phyloP scores from a whole-genome alignment of 2,113 vertebrate genomes.

The Charadrius vociferus region DNA sequence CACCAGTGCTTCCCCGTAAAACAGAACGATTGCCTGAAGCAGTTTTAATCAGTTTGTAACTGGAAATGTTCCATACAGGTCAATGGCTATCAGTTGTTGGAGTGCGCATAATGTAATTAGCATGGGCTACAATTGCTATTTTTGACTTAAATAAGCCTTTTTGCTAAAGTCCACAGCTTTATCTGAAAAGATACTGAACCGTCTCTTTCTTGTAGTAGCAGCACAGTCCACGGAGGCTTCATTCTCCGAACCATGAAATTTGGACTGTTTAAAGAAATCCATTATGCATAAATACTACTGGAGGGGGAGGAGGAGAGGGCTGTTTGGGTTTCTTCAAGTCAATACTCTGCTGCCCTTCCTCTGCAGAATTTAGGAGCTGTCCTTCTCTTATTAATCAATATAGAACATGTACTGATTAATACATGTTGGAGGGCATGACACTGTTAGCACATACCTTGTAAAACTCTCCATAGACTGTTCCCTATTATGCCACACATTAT shows the following conservation, averaged over 20 bases:
- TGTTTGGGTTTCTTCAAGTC: background rate
- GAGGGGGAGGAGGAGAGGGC: background rate
- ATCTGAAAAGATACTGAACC: background rate
- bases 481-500: background rate
- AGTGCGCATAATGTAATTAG: conserved; percentile 38
- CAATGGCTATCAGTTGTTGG: conserved; percentile 35
- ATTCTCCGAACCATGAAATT: background rate
- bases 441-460: background rate
- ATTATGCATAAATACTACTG: background rate
- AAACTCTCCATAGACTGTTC: background rate
- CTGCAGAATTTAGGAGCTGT: background rate
- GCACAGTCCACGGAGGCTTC: background rate
- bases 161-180: background rate
- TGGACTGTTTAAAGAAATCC: background rate
- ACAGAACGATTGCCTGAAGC: background rate
- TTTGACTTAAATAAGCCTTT: background rate
- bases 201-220: background rate
- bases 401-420: background rate
- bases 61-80: conserved; percentile 59
- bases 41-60: conserved; percentile 32
- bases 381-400: background rate
- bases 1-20: background rate
- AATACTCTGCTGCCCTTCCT: background rate
- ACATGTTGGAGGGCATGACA: background rate
- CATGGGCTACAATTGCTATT: background rate